Percentiles rank a stretch among this genome's conserved stretches.
Evolutionary conservation across 2,797 vertebrate species (phyloP).

Genomic region (Acestrorhynchus altus): DNA sequence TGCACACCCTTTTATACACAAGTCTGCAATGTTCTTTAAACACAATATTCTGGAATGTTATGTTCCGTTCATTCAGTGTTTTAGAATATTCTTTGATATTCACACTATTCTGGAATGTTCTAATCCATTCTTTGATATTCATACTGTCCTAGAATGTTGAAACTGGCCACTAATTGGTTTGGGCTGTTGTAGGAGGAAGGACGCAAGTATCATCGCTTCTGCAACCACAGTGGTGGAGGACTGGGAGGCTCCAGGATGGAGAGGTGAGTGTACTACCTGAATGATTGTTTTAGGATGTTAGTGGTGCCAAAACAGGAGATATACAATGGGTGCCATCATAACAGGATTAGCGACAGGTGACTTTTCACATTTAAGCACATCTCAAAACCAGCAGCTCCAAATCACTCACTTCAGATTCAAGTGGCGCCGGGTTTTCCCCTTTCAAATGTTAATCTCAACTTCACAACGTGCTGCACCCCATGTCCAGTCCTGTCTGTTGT

Average conservation of each 20-base stretch:
- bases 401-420: background rate
- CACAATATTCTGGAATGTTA: background rate
- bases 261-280: slow-evolving; percentile 57
- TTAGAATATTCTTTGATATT: background rate
- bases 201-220: slow-evolving; percentile 71
- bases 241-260: slow-evolving; percentile 67
- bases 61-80: background rate
- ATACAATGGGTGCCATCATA: background rate
- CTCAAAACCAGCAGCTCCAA: background rate
- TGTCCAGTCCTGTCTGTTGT: slow-evolving; percentile 28
- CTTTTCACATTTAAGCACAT: background rate
- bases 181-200: slow-evolving; percentile 72
- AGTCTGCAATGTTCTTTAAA: background rate
- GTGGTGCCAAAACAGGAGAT: background rate
- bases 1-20: no score
- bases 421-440: background rate
- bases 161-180: background rate
- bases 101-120: background rate
- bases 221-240: slow-evolving; percentile 70
- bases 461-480: background rate
- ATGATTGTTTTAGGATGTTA: background rate
- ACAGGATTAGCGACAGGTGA: background rate
- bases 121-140: no score
- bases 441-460: slow-evolving; percentile 1
- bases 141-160: background rate